These are phyloP conservation scores for Charina bottae DNA, from an alignment of 2,113 vertebrate species.

Conservation along the genomic window DNA sequence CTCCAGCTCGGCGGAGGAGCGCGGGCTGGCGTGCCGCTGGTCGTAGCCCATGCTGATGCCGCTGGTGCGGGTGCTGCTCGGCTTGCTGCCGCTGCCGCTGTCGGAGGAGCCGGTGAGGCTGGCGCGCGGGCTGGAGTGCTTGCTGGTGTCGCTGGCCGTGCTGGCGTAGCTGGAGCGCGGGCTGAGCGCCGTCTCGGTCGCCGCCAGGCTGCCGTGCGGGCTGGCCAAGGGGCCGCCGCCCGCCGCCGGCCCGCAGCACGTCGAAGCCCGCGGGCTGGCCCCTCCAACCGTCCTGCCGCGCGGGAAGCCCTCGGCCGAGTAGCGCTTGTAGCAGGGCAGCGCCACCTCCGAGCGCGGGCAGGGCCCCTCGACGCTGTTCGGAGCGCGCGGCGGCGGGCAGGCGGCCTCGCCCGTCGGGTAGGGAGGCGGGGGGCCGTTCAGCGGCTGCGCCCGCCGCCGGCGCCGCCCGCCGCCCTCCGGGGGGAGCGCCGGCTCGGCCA, in stretches of 20 bases:
- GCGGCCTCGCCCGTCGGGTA: conserved; percentile 73
- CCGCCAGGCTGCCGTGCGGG: conserved; percentile 79
- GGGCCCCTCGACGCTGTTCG: conserved; percentile 76
- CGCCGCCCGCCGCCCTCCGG: conserved; percentile 75
- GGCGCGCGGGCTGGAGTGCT: conserved; percentile 88
- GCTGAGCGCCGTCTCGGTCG: conserved; percentile 76
- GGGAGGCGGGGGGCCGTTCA: not conserved
- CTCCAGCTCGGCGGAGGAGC: conserved; percentile 86
- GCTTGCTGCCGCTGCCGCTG: conserved; percentile 87
- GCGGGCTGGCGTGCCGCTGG: conserved; percentile 90
- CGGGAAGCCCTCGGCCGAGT: conserved; percentile 82
- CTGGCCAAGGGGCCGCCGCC: conserved; percentile 69
- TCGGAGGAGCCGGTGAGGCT: conserved; percentile 82
- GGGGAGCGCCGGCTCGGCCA: conserved; percentile 85
- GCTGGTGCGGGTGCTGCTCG: conserved; percentile 92
- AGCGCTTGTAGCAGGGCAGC: conserved; percentile 84
- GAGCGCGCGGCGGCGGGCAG: conserved; percentile 63
- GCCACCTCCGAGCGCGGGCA: conserved; percentile 86
- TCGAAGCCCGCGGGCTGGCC: conserved; percentile 69
- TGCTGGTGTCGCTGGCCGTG: conserved; percentile 90
- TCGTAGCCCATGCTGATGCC: conserved; percentile 98
- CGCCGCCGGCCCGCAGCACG: conserved; percentile 62
- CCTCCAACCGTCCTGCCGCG: conserved; percentile 78
- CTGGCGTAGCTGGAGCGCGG: conserved; percentile 89
- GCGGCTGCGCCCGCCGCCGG: conserved; percentile 63